Evolutionary conservation across 2,797 vertebrate genomes (phyloP), one percentile per base, ranked within the genome.

Genomic region (Chaetodon trifasciatus): DNA sequence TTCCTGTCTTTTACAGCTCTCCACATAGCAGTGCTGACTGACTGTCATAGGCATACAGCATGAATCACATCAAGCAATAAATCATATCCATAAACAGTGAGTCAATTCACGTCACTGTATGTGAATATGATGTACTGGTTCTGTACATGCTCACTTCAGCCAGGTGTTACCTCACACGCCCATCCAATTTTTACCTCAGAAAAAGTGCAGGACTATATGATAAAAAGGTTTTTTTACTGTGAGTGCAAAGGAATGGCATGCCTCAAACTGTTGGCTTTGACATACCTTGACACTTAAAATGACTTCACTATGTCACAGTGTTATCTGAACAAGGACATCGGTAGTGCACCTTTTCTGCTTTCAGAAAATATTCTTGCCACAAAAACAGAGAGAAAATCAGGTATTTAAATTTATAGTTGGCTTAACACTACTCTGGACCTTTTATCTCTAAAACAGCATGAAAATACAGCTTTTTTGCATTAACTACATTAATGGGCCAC

Each of bases 231-330:
- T 44, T 5, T n/a, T 61, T 63, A 61, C 13, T 53, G n/a, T 58
- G 50, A 62, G 60, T 64, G 9, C 6, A 44, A 42, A 61, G n/a
- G 46, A 76, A 78, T 11, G 9, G 19, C 24, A 23, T 69, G 19
- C n/a, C 6, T 70, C 37, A 55, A 21, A 68, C 5, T 53, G 24
- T 40, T 81, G 46, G 19, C 53, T 72, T 32, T 56, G 47, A 62
- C 61, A 75, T 12, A 47, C 62, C 60, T 57, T 58, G n/a, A 70
- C n/a, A 63, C 12, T 32, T 69, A 16, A n/a, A 61, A 42, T 23
- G 62, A 40, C 40, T 57, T 67, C 10, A 70, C 40, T 24, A 50
- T 39, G 37, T 63, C 35, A 21, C 52, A 23, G 12, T 32, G 28
- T 3, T 32, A 32, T 32, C 28, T 32, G 28, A 32, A 32, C n/a